phyloP scores from a whole-genome alignment of 2,113 vertebrate genomes.

The Acrocephalus kingi region DNA sequence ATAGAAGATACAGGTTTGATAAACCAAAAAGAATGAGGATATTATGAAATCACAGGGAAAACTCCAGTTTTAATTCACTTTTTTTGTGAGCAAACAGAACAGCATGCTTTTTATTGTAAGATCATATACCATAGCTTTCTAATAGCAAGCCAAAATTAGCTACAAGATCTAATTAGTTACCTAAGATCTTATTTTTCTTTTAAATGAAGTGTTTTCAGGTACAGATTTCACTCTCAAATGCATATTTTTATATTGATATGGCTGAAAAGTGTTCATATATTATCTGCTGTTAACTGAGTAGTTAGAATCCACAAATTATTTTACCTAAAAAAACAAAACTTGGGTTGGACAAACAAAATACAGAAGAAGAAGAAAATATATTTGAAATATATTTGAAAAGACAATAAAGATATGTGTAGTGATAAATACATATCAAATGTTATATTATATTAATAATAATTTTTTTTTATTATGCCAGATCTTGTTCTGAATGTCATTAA shows the following conservation, averaged over 20 bases:
- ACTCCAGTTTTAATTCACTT: neutral
- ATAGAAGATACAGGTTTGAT: neutral
- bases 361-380: neutral
- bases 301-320: neutral
- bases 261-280: neutral
- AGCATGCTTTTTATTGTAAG: neutral
- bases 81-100: neutral
- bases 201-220: neutral
- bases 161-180: neutral
- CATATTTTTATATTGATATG: neutral
- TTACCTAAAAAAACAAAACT: neutral
- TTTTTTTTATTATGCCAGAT: too few species aligned
- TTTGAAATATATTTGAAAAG: neutral
- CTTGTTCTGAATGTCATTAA: neutral
- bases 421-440: neutral
- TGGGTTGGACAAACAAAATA: neutral
- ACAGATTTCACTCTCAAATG: neutral
- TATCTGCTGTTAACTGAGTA: neutral
- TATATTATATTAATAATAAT: neutral
- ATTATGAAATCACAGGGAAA: neutral
- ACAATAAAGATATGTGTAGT: neutral
- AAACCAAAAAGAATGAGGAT: neutral
- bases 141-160: neutral
- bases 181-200: neutral
- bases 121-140: neutral